Conservation (phyloP, 2,797 vertebrate species). For the Scomberomorus guttatus region DNA sequence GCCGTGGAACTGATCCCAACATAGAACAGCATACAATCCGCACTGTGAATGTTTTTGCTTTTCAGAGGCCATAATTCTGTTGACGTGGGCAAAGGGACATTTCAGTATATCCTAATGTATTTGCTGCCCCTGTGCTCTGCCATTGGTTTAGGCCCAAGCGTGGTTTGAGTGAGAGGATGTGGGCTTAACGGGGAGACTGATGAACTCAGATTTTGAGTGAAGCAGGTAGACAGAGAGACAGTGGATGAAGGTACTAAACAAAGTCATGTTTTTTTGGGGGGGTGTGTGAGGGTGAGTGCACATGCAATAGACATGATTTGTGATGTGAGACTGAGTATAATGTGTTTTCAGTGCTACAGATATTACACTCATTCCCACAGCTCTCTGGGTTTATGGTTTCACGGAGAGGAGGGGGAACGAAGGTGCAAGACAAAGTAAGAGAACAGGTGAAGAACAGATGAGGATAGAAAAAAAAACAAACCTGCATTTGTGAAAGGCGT, state of each 20-base stretch:
- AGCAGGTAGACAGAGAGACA: neutral
- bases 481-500: neutral
- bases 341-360: constrained; percentile 17
- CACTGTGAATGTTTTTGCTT: no score
- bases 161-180: no score
- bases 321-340: constrained; percentile 19
- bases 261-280: neutral
- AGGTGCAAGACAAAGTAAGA: neutral
- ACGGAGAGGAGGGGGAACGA: neutral
- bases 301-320: constrained; percentile 6
- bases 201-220: neutral
- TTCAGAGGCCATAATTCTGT: no score
- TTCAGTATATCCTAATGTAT: no score
- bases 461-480: neutral
- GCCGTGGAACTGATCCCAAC: no score
- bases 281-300: neutral
- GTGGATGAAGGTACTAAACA: neutral
- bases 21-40: no score
- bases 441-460: neutral
- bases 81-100: no score
- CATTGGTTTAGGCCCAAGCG: no score
- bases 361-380: constrained; percentile 15
- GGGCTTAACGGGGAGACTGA: no score
- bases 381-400: constrained; percentile 22
- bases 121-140: no score